Base-by-base conservation (phyloP, 2,888 invertebrate species). In the Gymnoscelis rufifasciata region DNA sequence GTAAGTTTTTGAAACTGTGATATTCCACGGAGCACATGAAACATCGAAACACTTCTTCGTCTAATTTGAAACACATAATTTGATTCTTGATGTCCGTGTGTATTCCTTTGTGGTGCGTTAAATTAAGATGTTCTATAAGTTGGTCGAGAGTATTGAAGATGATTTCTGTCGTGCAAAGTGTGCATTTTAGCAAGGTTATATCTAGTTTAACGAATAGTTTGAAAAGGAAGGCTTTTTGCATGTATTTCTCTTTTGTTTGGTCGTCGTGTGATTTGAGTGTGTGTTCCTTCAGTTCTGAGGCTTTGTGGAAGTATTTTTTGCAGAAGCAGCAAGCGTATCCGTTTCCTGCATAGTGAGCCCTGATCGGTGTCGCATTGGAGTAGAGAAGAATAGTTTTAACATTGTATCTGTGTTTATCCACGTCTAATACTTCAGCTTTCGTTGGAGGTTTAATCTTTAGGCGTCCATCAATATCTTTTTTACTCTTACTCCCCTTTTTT, bases 341-440 rank as follows among this genome's bases (percentile, higher is more conserved):
- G 0, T 70, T 66, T 0, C 77, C 74, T 0, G 66, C 68, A 8
- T 70, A 66, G 30, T 70, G 66, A 0, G 53, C 55, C 10, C 72
- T 66, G 3, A 83, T 78, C 0, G 83, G 83, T 0, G 83, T 83
- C 0, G 83, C 83, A 35, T 83, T 84, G 0, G 83, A 74, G 43
- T 68, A 59, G 1, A 62, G 49, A 3, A 82, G 47, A 43, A 82
- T 71, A 23, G 70, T 68, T 31, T 64, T 60, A 0, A 82, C 65
- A 43, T 82, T 82, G 12, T 66, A 62, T 6, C 68, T 68, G 29
- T 71, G 71, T 42, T 68, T 71, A 8, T 54, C 56, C 1, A 67
- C 49, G 47, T 66, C 66, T 35, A 48, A 33, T 10, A 47, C 14
- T n/a, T 51, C 51, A 1, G 27, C 40, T 27, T 40, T 43, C 3